These are phyloP conservation scores for Balearica regulorum DNA, from an alignment of 2,797 vertebrate species.

Conservation along the genomic window DNA sequence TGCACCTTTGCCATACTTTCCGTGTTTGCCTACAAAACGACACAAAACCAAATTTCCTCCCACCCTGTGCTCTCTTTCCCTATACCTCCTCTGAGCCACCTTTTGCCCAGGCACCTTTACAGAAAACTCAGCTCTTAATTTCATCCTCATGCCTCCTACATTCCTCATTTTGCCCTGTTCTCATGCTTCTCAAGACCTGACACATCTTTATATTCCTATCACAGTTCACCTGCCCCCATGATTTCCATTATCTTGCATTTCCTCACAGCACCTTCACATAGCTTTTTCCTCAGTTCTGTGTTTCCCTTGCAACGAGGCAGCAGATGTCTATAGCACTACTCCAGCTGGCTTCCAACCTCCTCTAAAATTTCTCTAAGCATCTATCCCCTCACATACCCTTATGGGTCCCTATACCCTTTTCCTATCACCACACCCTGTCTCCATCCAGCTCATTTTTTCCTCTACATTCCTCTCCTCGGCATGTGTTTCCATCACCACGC, in stretches of 20 bases:
- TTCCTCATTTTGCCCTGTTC: neutral
- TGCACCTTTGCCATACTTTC: neutral
- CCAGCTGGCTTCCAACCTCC: neutral
- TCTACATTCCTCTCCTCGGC: neutral
- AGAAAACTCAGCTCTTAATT: neutral
- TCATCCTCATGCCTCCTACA: neutral
- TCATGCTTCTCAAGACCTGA: neutral
- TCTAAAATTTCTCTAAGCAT: neutral
- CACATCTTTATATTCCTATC: neutral
- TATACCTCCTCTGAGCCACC: neutral
- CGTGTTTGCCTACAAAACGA: neutral
- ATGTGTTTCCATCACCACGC: neutral
- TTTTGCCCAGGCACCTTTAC: neutral
- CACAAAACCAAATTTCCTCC: neutral
- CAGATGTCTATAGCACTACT: neutral
- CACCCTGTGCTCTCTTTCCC: neutral
- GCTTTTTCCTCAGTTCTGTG: neutral
- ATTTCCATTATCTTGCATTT: neutral
- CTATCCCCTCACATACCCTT: neutral
- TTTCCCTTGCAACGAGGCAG: neutral
- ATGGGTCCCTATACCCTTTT: neutral
- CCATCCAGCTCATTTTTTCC: neutral
- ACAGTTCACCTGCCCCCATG: neutral
- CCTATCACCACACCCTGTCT: neutral
- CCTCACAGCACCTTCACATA: neutral